Conservation (phyloP, 2,113 vertebrate species). For the Echinops telfairi region DNA sequence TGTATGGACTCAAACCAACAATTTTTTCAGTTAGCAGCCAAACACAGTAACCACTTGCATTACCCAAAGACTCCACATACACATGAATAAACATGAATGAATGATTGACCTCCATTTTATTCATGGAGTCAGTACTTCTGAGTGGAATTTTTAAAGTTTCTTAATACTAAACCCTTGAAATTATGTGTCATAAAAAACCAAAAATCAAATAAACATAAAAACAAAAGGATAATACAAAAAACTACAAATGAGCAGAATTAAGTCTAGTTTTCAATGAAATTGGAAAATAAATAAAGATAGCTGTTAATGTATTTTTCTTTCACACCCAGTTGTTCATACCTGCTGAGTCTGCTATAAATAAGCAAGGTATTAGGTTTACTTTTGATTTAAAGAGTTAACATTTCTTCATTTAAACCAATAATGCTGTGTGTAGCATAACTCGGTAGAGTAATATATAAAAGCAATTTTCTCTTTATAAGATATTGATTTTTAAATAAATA, state of each 20-base stretch:
- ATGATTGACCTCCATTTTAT: not conserved
- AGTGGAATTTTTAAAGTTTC: not conserved
- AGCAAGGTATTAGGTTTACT: slow-evolving; percentile 65
- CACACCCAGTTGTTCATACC: not conserved
- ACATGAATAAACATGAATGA: not conserved
- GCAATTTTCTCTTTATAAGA: slow-evolving; percentile 80
- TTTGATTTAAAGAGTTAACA: slow-evolving; percentile 79
- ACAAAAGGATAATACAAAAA: slow-evolving; percentile 14
- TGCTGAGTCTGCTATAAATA: slow-evolving; percentile 67
- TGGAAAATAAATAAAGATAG: slow-evolving; percentile 67
- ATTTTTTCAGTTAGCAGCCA: too few relatives aligned
- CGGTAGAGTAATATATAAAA: slow-evolving; percentile 74
- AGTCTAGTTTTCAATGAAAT: slow-evolving; percentile 71
- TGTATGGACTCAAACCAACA: too few relatives aligned
- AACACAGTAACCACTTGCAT: too few relatives aligned
- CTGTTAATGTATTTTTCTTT: slow-evolving; percentile 65
- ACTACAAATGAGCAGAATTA: slow-evolving; percentile 25
- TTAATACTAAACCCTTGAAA: not conserved
- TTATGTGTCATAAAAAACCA: not conserved
- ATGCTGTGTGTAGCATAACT: slow-evolving; percentile 64
- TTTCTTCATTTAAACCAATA: slow-evolving; percentile 82
- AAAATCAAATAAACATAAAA: not conserved
- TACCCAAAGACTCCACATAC: not conserved
- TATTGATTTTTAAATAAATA: slow-evolving; percentile 85
- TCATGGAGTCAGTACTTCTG: not conserved